Percentiles rank a stretch among this genome's conserved stretches.
phyloP scores from a whole-genome alignment of 2,113 vertebrate species.

The Egretta garzetta region DNA sequence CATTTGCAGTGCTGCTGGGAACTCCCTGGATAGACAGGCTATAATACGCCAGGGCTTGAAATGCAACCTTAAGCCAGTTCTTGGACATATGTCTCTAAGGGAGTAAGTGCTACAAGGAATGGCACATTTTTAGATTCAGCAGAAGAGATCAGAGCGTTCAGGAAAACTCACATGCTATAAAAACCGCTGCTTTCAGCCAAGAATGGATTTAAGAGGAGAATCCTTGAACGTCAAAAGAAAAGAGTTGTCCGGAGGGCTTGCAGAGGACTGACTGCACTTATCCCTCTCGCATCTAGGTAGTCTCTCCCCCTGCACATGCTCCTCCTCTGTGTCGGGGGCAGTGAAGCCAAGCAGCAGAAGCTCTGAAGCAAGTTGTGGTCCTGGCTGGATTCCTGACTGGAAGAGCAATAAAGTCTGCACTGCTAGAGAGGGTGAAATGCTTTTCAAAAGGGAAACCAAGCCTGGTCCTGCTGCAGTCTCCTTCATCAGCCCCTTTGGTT shows the following conservation, averaged over 20 bases:
- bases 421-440: background rate
- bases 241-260: background rate
- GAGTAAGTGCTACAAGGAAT: background rate
- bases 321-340: background rate
- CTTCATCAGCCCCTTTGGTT: background rate
- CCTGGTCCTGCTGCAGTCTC: background rate
- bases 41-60: background rate
- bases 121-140: background rate
- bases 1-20: background rate
- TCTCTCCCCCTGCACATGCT: background rate
- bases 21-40: background rate
- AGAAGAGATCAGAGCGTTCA: background rate
- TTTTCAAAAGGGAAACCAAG: background rate
- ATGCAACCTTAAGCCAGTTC: background rate
- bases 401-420: background rate
- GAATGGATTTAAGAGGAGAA: background rate
- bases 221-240: background rate
- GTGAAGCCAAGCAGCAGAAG: background rate
- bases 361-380: background rate
- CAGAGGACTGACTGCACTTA: background rate
- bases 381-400: background rate
- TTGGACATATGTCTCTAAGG: background rate
- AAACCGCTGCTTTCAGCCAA: background rate
- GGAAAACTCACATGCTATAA: background rate
- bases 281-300: fast-evolving